A percentile compares a stretch with the other conserved stretches of the same genome.
Conservation (phyloP, 2,888 invertebrate genomes). For the Rhyacophila evoluta region DNA sequence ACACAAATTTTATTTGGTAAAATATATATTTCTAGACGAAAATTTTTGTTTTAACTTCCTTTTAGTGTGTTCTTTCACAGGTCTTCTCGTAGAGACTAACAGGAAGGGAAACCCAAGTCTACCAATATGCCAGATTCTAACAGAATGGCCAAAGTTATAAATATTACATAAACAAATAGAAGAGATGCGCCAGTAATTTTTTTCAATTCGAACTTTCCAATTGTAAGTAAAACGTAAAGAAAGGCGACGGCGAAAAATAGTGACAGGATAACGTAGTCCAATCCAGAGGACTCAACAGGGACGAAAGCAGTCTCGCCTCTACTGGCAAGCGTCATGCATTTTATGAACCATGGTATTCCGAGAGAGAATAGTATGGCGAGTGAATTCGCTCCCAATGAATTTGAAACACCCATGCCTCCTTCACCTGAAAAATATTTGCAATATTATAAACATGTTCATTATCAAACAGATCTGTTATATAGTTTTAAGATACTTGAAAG, state of each 20-base stretch:
- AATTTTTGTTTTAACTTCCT: too few species aligned
- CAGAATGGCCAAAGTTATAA: constrained; percentile 81
- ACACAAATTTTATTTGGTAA: too few species aligned
- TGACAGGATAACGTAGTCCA: constrained; percentile 85
- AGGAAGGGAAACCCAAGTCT: too few species aligned
- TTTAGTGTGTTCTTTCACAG: too few species aligned
- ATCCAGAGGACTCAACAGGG: constrained; percentile 80
- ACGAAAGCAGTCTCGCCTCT: constrained; percentile 70
- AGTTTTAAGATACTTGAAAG: too few species aligned
- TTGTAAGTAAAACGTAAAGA: constrained; percentile 76
- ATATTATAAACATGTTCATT: too few species aligned
- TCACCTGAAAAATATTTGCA: constrained; percentile 81
- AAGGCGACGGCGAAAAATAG: constrained; percentile 79
- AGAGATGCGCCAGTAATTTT: constrained; percentile 77
- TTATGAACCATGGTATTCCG: constrained; percentile 88
- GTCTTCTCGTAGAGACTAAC: too few species aligned
- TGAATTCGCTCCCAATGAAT: constrained; percentile 88
- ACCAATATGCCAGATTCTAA: constrained; percentile 81
- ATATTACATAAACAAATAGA: constrained; percentile 75
- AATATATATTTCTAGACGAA: too few species aligned
- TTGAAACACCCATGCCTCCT: constrained; percentile 89
- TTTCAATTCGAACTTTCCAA: constrained; percentile 79
- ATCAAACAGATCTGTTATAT: too few species aligned
- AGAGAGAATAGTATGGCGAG: constrained; percentile 86
- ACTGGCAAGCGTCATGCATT: constrained; percentile 70